phyloP scores from a whole-genome alignment of 2,888 invertebrate species.

The Pyrochroa serraticornis region DNA sequence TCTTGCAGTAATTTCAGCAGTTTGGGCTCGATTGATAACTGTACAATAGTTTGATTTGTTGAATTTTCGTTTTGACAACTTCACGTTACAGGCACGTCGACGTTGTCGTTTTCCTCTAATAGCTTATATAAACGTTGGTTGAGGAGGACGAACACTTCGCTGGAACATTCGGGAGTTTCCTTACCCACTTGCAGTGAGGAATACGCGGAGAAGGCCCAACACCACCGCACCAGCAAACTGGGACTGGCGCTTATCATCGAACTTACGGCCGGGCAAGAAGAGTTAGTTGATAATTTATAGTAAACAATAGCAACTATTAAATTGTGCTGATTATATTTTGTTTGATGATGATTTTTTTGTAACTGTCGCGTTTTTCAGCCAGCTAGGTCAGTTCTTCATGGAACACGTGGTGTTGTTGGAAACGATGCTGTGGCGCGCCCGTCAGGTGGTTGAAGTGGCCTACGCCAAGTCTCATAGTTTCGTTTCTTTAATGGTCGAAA shows the following conservation, averaged over 20 bases:
- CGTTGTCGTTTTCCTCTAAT: constrained; percentile 54
- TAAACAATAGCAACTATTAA: not conserved
- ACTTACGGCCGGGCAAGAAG: constrained; percentile 63
- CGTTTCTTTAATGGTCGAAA: constrained; percentile 62
- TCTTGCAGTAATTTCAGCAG: constrained; percentile 48
- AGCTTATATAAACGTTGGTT: constrained; percentile 64
- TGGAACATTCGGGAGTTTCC: constrained; percentile 56
- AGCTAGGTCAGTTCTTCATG: constrained; percentile 69
- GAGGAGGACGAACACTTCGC: constrained; percentile 62
- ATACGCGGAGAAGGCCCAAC: constrained; percentile 32
- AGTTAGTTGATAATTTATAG: constrained; percentile 50
- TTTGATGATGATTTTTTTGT: not conserved
- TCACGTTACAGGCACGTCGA: constrained; percentile 14
- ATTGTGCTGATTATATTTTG: not conserved
- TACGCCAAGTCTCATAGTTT: constrained; percentile 62
- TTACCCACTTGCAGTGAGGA: constrained; percentile 38
- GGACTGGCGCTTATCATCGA: constrained; percentile 72
- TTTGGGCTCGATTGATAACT: constrained; percentile 36
- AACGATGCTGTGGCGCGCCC: constrained; percentile 73
- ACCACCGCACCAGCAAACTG: constrained; percentile 59
- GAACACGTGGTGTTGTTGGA: constrained; percentile 81
- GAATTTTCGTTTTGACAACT: not conserved
- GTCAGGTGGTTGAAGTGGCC: constrained; percentile 70
- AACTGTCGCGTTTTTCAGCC: constrained; percentile 17
- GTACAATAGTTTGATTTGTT: not conserved